Percentiles rank a stretch among this genome's conserved stretches.
Conservation (phyloP, 1,140 invertebrate genomes). For the Notospermus geniculatus region DNA sequence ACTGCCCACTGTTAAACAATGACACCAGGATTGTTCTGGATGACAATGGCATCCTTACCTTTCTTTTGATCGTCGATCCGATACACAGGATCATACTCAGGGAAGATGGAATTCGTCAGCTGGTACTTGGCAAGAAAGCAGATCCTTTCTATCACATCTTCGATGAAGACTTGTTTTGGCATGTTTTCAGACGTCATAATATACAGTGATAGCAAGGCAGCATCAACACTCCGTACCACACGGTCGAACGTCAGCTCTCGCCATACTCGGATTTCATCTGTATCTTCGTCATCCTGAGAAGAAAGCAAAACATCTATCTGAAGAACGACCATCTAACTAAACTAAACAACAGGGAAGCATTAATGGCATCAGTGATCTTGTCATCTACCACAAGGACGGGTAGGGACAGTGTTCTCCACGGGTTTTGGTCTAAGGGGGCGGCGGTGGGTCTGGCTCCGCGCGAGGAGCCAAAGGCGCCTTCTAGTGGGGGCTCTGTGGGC, state of each 20-base stretch:
- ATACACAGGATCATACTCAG: slow-evolving; percentile 95
- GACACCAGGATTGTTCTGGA: slow-evolving; percentile 6
- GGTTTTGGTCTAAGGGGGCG: too few relatives aligned
- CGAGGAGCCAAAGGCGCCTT: too few relatives aligned
- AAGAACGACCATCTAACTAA: too few relatives aligned
- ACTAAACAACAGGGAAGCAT: too few relatives aligned
- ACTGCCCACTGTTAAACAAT: too few relatives aligned
- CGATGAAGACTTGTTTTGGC: slow-evolving; percentile 75
- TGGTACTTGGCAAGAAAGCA: slow-evolving; percentile 95
- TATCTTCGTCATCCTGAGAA: slow-evolving; percentile 71
- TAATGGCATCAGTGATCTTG: too few relatives aligned
- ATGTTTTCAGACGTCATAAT: slow-evolving; percentile 93
- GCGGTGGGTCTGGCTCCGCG: too few relatives aligned
- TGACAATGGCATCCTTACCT: slow-evolving; percentile 38
- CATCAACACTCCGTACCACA: slow-evolving; percentile 80
- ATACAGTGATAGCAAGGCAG: slow-evolving; percentile 80
- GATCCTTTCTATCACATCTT: slow-evolving; percentile 96
- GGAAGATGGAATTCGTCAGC: slow-evolving; percentile 94
- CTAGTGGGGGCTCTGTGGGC: too few relatives aligned
- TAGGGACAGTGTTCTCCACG: too few relatives aligned
- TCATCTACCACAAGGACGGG: too few relatives aligned
- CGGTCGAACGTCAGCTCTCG: slow-evolving; percentile 85
- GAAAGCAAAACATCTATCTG: neutral
- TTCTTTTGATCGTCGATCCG: slow-evolving; percentile 68
- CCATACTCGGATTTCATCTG: slow-evolving; percentile 84